Base-by-base conservation (phyloP, 2,888 invertebrate species). In the Andrena chrysosceles region DNA sequence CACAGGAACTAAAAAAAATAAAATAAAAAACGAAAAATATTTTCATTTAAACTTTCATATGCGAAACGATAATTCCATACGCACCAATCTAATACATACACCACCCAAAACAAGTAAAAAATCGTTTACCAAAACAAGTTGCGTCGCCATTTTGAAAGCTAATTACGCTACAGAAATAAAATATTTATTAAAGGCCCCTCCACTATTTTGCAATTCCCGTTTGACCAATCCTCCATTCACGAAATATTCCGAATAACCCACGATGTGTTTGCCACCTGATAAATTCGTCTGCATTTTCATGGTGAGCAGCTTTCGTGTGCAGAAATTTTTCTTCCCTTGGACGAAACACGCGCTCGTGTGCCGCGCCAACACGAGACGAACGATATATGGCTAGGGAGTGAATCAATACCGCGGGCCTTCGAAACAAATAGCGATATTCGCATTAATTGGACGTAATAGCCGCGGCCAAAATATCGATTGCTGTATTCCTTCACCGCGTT, bases 371-470 rank as follows among this genome's bases (percentile, higher is more conserved):
- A 69, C 70, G 84, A 68, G 66, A 62, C 66, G 63, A 60, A 64
- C 84, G 80, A 74, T 83, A 84, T 74, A 84, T 68, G 69, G 54
- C 69, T 66, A 56, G 64, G 69, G 72, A 63, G 77, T 74, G 85
- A 85, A 85, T 84, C 85, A 80, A 84, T 85, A 82, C 85, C 72
- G 82, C 85, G 77, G 72, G 74, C 76, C 72, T 83, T 81, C 73
- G 66, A 72, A 77, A 75, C 80, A 72, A 78, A 84, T 76, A 71
- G 78, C 78, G 78, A 81, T 74, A 81, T 78, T 85, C 84, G 31
- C 74, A 72, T 84, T 85, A 84, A 84, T 82, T 81, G 85, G 64
- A 77, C 69, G 71, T 74, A 83, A 81, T 70, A 73, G 69, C 71
- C 67, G 60, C 73, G 29, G 56, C 70, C 42, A 42, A 71, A 63